Evolutionary conservation across 2,888 invertebrate species (phyloP).

Genomic region (Hoplodrina blanda): DNA sequence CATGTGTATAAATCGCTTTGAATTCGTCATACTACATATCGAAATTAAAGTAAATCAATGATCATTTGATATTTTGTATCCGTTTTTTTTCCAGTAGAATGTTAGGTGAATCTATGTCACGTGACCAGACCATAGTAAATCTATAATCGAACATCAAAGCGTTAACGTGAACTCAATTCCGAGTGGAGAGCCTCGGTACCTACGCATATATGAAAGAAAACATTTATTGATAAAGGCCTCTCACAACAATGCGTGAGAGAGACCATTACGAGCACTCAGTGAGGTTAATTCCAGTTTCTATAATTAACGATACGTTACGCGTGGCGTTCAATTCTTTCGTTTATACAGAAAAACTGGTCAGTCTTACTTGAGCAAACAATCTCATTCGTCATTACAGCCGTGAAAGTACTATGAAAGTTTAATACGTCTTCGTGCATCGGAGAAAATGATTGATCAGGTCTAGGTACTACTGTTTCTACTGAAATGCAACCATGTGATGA

Average conservation of each 20-base stretch:
- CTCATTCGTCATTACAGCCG: slow-evolving; percentile 72
- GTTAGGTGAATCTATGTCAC: slow-evolving; percentile 34
- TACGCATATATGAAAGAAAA: slow-evolving; percentile 8
- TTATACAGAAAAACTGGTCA: slow-evolving; percentile 68
- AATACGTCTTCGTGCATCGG: slow-evolving; percentile 61
- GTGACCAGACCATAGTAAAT: slow-evolving; percentile 45
- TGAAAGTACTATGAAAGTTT: slow-evolving; percentile 78
- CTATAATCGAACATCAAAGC: slow-evolving; percentile 37
- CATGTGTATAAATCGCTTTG: slow-evolving; percentile 20
- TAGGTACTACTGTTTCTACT: slow-evolving; percentile 69
- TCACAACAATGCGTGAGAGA: slow-evolving; percentile 62
- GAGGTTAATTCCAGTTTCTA: slow-evolving; percentile 68
- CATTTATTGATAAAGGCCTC: slow-evolving; percentile 46
- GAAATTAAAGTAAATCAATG: slow-evolving; percentile 16
- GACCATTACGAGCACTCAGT: slow-evolving; percentile 58
- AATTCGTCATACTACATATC: neutral
- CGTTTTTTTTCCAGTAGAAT: slow-evolving; percentile 19
- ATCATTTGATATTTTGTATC: slow-evolving; percentile 10
- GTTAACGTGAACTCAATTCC: slow-evolving; percentile 50
- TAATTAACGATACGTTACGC: slow-evolving; percentile 70
- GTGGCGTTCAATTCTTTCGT: slow-evolving; percentile 52
- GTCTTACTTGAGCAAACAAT: slow-evolving; percentile 70
- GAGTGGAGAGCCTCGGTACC: slow-evolving; percentile 29
- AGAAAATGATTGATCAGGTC: slow-evolving; percentile 77
- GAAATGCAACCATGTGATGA: slow-evolving; percentile 66